Evolutionary conservation across 2,113 vertebrate genomes (phyloP).

Genomic region (Neomonachus schauinslandi): DNA sequence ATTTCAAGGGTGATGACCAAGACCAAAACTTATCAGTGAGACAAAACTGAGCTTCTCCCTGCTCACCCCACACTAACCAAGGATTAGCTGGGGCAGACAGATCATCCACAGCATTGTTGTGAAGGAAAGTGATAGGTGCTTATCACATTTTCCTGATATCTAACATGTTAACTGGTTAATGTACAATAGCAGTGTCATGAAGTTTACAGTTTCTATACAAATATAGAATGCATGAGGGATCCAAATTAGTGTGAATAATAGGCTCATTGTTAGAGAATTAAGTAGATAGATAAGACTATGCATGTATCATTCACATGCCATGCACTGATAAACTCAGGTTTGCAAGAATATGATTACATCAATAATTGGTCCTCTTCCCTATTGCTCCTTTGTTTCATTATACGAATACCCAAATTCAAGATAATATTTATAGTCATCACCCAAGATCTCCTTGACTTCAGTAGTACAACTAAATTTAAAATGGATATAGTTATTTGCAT

Average conservation of each 20-base stretch:
- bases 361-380: not conserved
- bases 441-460: not conserved
- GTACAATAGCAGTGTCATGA: not conserved
- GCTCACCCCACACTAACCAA: not conserved
- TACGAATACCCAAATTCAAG: not conserved
- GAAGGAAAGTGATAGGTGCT: not conserved
- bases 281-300: not conserved
- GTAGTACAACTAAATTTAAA: not conserved
- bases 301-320: not conserved
- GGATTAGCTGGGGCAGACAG: not conserved
- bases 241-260: not conserved
- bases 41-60: not conserved
- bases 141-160: not conserved
- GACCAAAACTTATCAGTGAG: accelerated
- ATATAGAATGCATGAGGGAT: not conserved
- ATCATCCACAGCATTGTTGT: not conserved
- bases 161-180: not conserved
- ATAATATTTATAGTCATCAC: not conserved
- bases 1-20: not conserved
- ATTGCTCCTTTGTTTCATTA: not conserved
- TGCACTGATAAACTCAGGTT: not conserved
- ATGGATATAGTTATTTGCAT: not conserved
- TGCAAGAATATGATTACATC: not conserved
- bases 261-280: not conserved
- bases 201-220: not conserved